These are phyloP conservation scores for Chaetodon trifasciatus DNA, from an alignment of 2,797 vertebrate species.

Conservation along the genomic window DNA sequence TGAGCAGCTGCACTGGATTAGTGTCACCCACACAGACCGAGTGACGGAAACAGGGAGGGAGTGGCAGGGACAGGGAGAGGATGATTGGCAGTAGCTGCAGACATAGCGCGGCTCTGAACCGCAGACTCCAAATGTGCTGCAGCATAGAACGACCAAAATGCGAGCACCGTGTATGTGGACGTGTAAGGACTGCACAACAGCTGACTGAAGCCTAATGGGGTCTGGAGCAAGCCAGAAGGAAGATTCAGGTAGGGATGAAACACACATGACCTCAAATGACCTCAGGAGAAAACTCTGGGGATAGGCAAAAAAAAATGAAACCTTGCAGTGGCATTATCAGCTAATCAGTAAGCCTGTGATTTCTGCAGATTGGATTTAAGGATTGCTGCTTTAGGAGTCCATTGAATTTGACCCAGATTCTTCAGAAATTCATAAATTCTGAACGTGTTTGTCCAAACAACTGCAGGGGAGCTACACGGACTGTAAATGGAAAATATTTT, in stretches of 20 bases:
- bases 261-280: background rate
- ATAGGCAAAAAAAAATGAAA: background rate
- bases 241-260: conserved; percentile 70
- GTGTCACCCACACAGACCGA: conserved; percentile 13
- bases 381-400: background rate
- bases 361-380: background rate
- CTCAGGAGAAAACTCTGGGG: background rate
- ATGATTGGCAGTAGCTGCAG: background rate
- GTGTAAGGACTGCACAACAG: conserved; percentile 29
- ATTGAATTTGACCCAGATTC: background rate
- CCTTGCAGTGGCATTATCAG: background rate
- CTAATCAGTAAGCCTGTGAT: background rate
- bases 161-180: conserved; percentile 24
- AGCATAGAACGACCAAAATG: background rate
- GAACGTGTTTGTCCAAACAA: background rate
- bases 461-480: background rate
- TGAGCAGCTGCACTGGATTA: conserved; percentile 61
- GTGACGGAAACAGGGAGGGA: conserved; percentile 8
- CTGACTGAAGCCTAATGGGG: conserved; percentile 78
- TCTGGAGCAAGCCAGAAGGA: conserved; percentile 77
- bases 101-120: background rate
- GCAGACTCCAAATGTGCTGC: background rate
- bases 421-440: background rate
- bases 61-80: conserved; percentile 9
- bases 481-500: background rate